phyloP scores from a whole-genome alignment of 2,888 invertebrate genomes.

The Synanthedon vespiformis region DNA sequence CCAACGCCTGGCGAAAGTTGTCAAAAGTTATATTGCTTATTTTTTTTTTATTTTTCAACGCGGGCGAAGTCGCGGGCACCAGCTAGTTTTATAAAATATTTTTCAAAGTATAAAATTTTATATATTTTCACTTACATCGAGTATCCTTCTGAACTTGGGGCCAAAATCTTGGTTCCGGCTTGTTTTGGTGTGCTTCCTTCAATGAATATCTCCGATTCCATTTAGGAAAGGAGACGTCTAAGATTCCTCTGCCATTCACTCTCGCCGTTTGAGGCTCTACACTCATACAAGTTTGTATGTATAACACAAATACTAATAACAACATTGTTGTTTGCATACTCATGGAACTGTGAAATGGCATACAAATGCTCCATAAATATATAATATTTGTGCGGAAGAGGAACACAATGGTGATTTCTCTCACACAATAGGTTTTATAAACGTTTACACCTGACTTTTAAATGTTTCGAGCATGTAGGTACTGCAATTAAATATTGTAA shows the following conservation, averaged over 20 bases:
- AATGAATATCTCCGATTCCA: conserved; percentile 13
- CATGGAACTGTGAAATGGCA: conserved; percentile 12
- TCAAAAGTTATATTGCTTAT: too few species aligned
- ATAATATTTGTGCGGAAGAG: conserved; percentile 29
- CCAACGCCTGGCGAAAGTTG: too few species aligned
- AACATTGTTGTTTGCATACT: background rate
- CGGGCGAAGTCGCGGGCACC: too few species aligned
- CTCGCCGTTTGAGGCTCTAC: background rate
- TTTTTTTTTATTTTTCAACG: too few species aligned
- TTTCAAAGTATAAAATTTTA: too few species aligned
- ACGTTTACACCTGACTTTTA: too few species aligned
- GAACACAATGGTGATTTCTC: conserved; percentile 35
- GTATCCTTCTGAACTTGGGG: conserved; percentile 44
- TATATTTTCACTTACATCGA: conserved; percentile 38
- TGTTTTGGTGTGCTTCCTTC: conserved; percentile 12
- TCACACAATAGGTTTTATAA: conserved; percentile 13
- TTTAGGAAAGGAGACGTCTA: conserved; percentile 16
- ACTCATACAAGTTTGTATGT: background rate
- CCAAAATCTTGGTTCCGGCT: conserved; percentile 37
- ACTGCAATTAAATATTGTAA: too few species aligned
- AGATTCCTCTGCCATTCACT: conserved; percentile 10
- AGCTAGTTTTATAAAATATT: too few species aligned
- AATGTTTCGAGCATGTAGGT: too few species aligned
- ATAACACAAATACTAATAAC: background rate
- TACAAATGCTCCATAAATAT: conserved; percentile 19